Evolutionary conservation across 2,797 vertebrate species (phyloP).

Genomic region (Cryptoprocta ferox): DNA sequence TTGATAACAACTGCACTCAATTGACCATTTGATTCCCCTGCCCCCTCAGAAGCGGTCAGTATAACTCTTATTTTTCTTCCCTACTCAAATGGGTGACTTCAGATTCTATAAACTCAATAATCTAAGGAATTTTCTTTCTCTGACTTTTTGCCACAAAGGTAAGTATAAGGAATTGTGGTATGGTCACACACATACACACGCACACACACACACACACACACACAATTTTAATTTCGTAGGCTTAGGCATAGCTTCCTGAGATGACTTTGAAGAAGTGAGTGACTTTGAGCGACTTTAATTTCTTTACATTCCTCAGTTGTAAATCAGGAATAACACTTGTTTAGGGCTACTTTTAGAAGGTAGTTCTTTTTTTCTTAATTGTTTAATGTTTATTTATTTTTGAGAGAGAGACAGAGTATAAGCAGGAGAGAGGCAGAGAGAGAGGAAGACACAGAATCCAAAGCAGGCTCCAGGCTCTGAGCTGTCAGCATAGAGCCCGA

Average conservation of each 20-base stretch:
- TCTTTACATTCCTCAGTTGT: background rate
- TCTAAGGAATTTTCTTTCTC: background rate
- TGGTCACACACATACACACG: background rate
- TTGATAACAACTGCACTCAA: conserved; percentile 21
- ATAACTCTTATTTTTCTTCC: conserved; percentile 38
- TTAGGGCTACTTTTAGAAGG: background rate
- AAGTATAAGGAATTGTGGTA: background rate
- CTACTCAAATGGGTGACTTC: background rate
- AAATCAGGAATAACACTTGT: background rate
- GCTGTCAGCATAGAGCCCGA: too few relatives aligned
- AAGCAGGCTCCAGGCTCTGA: too few relatives aligned
- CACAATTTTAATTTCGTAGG: background rate
- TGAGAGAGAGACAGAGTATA: too few relatives aligned
- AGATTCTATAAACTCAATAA: background rate
- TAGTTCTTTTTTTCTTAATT: too few relatives aligned
- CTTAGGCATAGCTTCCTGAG: background rate
- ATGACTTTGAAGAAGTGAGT: background rate
- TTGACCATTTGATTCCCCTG: conserved; percentile 35
- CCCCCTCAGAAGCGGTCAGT: background rate
- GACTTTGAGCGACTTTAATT: background rate
- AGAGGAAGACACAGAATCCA: too few relatives aligned
- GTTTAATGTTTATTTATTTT: too few relatives aligned
- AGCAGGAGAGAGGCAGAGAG: too few relatives aligned
- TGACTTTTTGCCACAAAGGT: background rate
- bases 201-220: background rate